phyloP scores from a whole-genome alignment of 1,140 invertebrate genomes.

The Cataglyphis hispanica region DNA sequence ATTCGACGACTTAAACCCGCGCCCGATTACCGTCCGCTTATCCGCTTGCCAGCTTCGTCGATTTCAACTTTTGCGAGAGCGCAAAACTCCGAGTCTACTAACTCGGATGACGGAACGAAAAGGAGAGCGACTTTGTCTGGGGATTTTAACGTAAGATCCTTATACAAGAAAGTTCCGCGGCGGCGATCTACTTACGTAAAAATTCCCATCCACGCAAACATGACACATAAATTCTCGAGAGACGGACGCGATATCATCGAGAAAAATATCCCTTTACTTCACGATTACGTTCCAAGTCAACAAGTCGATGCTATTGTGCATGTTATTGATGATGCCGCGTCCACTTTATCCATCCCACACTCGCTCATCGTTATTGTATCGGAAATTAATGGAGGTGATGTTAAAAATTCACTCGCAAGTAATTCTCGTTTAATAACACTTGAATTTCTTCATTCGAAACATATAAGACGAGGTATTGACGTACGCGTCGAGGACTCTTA shows the following conservation, averaged over 20 bases:
- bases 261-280: background rate
- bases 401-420: background rate
- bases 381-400: background rate
- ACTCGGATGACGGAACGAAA: background rate
- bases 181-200: conserved; percentile 35
- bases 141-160: conserved; percentile 16
- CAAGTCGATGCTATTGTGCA: conserved; percentile 5
- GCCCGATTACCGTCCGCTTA: conserved; percentile 9
- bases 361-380: background rate
- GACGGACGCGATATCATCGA: conserved; percentile 5
- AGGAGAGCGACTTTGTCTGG: background rate
- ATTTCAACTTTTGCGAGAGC: background rate
- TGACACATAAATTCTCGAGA: conserved; percentile 36
- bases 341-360: background rate
- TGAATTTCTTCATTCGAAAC: background rate
- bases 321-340: background rate
- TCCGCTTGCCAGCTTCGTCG: background rate
- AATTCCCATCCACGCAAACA: conserved; percentile 48
- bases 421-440: conserved; percentile 14
- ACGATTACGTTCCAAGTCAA: conserved; percentile 23
- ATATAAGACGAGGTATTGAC: background rate
- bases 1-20: background rate
- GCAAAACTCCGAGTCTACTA: background rate
- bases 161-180: conserved; percentile 24
- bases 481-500: background rate